Evolutionary conservation across 2,797 vertebrate species (phyloP), one percentile per base, ranked within the genome.

Genomic region (Lepilemur septentrionalis): DNA sequence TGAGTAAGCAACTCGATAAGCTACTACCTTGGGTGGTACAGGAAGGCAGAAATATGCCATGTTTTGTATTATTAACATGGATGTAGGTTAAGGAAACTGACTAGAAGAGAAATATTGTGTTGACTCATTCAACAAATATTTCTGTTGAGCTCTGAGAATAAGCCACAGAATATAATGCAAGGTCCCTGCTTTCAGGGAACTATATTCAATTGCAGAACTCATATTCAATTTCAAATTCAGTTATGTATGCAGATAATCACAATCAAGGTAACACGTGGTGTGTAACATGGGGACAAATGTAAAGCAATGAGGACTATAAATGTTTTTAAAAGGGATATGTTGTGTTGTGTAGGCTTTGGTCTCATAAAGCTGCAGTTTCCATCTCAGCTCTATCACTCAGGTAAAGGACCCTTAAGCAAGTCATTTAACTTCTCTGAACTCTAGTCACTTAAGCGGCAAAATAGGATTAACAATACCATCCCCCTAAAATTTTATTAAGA

Each of bases 81-180:
- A 75, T 0, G 2, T 78, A 65, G 12, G 32, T 52, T 83, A 81
- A 81, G 28, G 55, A 80, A 30, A 87, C 75, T 41, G 14, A 70
- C 50, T n/a, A 69, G 11, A 79, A 76, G 28, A 69, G 46, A 92
- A 89, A 78, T 35, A 61, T 3, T 89, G 8, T 22, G 25, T 5
- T 92, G 32, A 85, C 28, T 96, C 23, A 82, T 63, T 95, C 48
- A 85, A 75, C 43, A 59, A 91, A 69, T 92, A 83, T 67, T 95
- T 86, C 38, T 73, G 78, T 94, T 95, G 32, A 69, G 84, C 50
- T 78, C 41, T 63, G 43, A 94, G 28, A 17, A n/a, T 55, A 73
- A 87, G 59, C n/a, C 63, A 73, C 57, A 94, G 88, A 93, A 90
- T n/a, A 72, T 70, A 69, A 89, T 67, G 48, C 20, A 86, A 87